Percentiles rank a stretch among this genome's conserved stretches.
Conservation (phyloP, 2,888 invertebrate genomes). For the Helicoverpa assulta region DNA sequence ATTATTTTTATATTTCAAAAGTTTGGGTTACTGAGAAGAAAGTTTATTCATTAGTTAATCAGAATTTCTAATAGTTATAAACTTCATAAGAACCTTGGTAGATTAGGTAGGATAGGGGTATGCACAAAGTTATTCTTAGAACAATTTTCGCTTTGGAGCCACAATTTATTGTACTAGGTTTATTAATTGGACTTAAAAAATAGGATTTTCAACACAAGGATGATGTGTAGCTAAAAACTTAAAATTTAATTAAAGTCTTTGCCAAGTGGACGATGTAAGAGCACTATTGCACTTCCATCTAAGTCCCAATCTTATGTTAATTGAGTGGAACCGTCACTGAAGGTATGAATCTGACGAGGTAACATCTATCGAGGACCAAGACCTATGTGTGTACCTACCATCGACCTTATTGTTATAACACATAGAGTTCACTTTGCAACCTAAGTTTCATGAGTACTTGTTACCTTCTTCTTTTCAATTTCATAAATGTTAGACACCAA, state of each 20-base stretch:
- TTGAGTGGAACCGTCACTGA: constrained; percentile 33
- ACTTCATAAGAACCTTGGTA: constrained; percentile 1
- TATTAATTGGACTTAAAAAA: no score
- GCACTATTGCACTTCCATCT: constrained; percentile 23
- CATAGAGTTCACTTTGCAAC: background rate
- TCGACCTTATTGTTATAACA: background rate
- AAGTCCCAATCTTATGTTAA: constrained; percentile 36
- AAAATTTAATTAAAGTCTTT: background rate
- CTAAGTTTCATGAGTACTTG: background rate
- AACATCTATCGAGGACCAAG: constrained; percentile 26
- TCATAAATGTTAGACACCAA: background rate
- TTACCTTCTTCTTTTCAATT: background rate
- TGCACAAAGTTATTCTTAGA: no score
- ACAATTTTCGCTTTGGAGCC: no score
- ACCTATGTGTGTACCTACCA: constrained; percentile 1
- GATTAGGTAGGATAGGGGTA: no score
- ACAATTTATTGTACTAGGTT: no score
- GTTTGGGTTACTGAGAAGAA: no score
- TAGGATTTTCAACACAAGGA: no score
- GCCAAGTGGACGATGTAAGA: constrained; percentile 20
- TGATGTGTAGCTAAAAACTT: no score
- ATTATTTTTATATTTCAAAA: no score
- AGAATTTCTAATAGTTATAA: background rate
- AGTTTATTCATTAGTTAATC: no score
- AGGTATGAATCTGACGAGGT: constrained; percentile 23